Evolutionary conservation across 2,888 invertebrate genomes (phyloP).

Genomic region (Cloeon dipterum): DNA sequence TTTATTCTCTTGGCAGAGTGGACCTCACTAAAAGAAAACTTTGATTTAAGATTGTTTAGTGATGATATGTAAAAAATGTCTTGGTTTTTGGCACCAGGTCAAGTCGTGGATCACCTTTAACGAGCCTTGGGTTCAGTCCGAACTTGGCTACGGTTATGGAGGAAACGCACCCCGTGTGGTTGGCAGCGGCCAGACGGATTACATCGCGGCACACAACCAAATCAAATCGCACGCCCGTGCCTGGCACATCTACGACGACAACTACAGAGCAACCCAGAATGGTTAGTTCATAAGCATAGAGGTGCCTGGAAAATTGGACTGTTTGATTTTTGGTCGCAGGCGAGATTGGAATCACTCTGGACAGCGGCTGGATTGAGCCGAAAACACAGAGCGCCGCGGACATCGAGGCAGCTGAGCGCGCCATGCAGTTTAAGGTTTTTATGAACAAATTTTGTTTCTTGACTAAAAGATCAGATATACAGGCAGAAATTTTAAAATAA

Average conservation of each 20-base stretch:
- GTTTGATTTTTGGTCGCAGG: constrained; percentile 18
- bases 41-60: background rate
- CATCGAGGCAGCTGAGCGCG: constrained; percentile 25
- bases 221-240: constrained; percentile 38
- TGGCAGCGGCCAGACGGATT: constrained; percentile 31
- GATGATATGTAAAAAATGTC: background rate
- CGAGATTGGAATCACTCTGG: constrained; percentile 30
- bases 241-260: constrained; percentile 33
- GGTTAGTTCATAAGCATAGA: too few species aligned
- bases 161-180: constrained; percentile 16
- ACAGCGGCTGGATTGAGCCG: constrained; percentile 18
- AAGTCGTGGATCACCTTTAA: constrained; percentile 56
- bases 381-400: constrained; percentile 18
- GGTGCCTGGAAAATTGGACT: background rate
- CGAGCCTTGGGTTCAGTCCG: constrained; percentile 37
- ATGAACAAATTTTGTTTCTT: constrained; percentile 13
- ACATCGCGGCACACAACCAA: constrained; percentile 35
- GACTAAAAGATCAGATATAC: too few species aligned
- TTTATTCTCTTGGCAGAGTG: too few species aligned
- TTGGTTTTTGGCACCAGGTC: constrained; percentile 13
- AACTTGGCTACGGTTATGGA: constrained; percentile 26
- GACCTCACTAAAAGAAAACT: too few species aligned
- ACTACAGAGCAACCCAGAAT: constrained; percentile 27
- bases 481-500: too few species aligned
- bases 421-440: constrained; percentile 31